Conservation (phyloP, 2,797 vertebrate genomes). For the Semaprochilodus insignis region DNA sequence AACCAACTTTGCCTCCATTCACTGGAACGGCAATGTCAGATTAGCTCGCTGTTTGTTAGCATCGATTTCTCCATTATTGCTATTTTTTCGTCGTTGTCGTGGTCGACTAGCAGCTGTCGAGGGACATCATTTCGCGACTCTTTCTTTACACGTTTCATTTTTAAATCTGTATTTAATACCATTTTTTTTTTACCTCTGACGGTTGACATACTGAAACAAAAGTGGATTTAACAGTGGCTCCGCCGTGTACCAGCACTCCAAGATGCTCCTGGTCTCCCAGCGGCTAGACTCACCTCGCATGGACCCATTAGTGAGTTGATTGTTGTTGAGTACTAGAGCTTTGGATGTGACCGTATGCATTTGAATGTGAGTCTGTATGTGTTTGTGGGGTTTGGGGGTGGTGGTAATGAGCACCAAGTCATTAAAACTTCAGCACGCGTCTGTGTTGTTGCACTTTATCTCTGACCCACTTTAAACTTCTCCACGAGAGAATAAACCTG, state of each 20-base stretch:
- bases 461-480: neutral
- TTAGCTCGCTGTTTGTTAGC: slow-evolving; percentile 49
- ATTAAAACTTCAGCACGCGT: neutral
- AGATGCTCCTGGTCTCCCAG: slow-evolving; percentile 86
- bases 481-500: neutral
- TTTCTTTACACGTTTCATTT: slow-evolving; percentile 23
- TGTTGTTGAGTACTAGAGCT: slow-evolving; percentile 40
- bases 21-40: slow-evolving; percentile 75
- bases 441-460: slow-evolving; percentile 3
- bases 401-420: neutral
- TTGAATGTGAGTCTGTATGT: neutral
- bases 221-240: slow-evolving; percentile 82
- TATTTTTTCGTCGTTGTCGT: neutral
- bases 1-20: slow-evolving; percentile 82
- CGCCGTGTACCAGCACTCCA: slow-evolving; percentile 75
- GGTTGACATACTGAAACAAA: slow-evolving; percentile 74
- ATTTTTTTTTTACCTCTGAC: slow-evolving; percentile 48
- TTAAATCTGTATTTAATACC: slow-evolving; percentile 23
- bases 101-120: neutral
- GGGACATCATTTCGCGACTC: slow-evolving; percentile 6
- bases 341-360: slow-evolving; percentile 28
- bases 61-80: neutral
- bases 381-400: neutral
- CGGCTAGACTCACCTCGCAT: slow-evolving; percentile 85
- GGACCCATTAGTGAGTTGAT: slow-evolving; percentile 77